A percentile compares a stretch with the other conserved stretches of the same genome.
Conservation (phyloP, 1,140 invertebrate genomes). For the Drosophila subobscura region DNA sequence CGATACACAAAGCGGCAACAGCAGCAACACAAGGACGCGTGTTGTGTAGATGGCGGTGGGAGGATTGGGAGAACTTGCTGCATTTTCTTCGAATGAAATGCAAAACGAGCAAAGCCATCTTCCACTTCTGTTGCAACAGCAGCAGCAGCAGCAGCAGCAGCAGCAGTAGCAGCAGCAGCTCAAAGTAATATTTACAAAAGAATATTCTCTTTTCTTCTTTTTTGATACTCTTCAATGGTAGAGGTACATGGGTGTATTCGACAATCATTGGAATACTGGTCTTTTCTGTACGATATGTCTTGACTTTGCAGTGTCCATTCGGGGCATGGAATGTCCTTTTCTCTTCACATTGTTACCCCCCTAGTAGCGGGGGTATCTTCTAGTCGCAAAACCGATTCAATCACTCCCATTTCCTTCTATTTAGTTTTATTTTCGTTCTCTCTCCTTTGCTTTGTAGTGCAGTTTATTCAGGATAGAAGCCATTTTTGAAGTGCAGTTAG, state of each 20-base stretch:
- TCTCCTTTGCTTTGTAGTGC: slow-evolving; percentile 32
- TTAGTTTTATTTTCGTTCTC: slow-evolving; percentile 13
- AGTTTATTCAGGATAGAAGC: slow-evolving; percentile 60
- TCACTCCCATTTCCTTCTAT: no score
- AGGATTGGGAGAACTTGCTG: slow-evolving; percentile 54
- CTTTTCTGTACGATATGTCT: no score
- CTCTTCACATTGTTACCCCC: no score
- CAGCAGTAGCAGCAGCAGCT: slow-evolving; percentile 22
- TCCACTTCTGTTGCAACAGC: slow-evolving; percentile 25
- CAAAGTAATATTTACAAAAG: slow-evolving; percentile 68
- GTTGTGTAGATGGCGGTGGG: slow-evolving; percentile 5
- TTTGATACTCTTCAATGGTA: not conserved
- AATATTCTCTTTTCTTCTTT: slow-evolving; percentile 40
- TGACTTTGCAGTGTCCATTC: no score
- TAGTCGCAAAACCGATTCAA: no score
- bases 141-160: slow-evolving; percentile 3
- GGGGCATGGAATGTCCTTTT: no score
- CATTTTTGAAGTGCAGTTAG: slow-evolving; percentile 78
- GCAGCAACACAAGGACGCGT: slow-evolving; percentile 32
- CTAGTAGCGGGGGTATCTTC: no score
- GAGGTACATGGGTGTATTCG: no score
- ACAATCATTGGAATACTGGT: no score
- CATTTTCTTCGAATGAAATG: slow-evolving; percentile 74
- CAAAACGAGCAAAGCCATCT: slow-evolving; percentile 57
- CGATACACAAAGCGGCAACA: slow-evolving; percentile 54